A percentile compares a stretch with the other conserved stretches of the same genome.
phyloP scores from a whole-genome alignment of 2,888 invertebrate genomes.

The Euzetes globulus region DNA sequence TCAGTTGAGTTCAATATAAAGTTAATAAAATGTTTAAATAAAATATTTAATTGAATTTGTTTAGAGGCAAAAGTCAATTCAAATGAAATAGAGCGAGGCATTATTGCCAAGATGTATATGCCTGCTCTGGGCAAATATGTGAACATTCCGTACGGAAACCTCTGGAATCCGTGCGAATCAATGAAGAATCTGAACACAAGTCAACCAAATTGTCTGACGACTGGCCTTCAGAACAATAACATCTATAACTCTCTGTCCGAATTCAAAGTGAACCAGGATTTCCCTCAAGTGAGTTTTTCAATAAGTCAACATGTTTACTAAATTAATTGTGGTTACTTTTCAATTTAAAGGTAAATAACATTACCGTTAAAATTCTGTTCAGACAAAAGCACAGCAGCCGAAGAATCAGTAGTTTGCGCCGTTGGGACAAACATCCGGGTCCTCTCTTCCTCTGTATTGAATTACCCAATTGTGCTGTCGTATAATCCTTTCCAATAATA shows the following conservation, averaged over 20 bases:
- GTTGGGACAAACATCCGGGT: slow-evolving; percentile 16
- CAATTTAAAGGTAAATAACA: not conserved
- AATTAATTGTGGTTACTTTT: not conserved
- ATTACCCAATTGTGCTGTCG: not conserved
- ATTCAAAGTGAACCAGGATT: not conserved
- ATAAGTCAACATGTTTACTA: not conserved
- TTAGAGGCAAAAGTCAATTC: not conserved
- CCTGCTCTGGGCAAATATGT: not conserved
- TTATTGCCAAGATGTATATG: slow-evolving; percentile 18
- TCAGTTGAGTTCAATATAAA: not conserved
- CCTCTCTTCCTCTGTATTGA: not conserved
- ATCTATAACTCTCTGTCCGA: not conserved
- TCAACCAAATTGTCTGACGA: not conserved
- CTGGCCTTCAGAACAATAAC: not conserved
- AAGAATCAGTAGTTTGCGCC: slow-evolving; percentile 2
- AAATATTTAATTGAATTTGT: not conserved
- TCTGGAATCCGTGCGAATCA: not conserved
- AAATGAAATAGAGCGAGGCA: not conserved
- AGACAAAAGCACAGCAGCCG: not conserved
- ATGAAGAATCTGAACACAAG: not conserved
- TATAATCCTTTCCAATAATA: not conserved
- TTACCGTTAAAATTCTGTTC: not conserved
- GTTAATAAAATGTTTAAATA: not conserved
- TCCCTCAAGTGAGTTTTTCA: no score
- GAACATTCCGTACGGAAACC: not conserved